phyloP scores from a whole-genome alignment of 2,888 invertebrate species.

The Ecliptopera silaceata region DNA sequence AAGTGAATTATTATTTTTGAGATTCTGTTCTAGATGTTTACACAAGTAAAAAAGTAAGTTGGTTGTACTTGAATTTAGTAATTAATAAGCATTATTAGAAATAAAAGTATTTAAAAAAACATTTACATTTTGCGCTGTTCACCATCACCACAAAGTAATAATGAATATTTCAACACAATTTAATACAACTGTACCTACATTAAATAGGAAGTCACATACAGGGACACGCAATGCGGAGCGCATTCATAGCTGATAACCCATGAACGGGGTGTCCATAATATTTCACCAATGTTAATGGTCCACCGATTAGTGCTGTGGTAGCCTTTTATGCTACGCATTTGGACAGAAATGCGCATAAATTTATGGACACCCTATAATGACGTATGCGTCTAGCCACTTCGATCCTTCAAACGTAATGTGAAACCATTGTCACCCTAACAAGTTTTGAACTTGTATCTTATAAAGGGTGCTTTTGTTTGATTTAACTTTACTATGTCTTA shows the following conservation, averaged over 20 bases:
- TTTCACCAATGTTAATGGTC: conserved; percentile 56
- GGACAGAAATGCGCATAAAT: conserved; percentile 53
- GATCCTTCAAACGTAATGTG: conserved; percentile 46
- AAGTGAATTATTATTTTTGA: too few relatives aligned
- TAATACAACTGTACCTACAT: not conserved
- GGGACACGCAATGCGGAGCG: conserved; percentile 10
- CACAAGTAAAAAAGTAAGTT: too few relatives aligned
- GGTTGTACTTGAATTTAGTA: too few relatives aligned
- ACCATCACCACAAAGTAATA: not conserved
- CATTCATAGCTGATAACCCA: conserved; percentile 18
- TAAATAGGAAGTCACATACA: conserved; percentile 33
- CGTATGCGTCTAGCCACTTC: conserved; percentile 74
- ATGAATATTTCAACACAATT: not conserved
- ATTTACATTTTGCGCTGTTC: not conserved
- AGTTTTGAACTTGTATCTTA: conserved; percentile 7
- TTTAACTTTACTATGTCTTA: too few relatives aligned
- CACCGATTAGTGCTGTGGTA: conserved; percentile 53
- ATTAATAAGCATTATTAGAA: too few relatives aligned
- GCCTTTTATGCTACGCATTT: conserved; percentile 48
- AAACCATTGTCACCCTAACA: conserved; percentile 31
- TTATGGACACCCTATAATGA: conserved; percentile 55
- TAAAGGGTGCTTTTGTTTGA: conserved; percentile 8
- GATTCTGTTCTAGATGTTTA: too few relatives aligned
- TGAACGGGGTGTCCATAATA: conserved; percentile 41
- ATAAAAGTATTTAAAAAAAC: not conserved